Evolutionary conservation across 2,113 vertebrate species (phyloP), one percentile per base, ranked within the genome.

Genomic region (Sylvilagus bachmani): DNA sequence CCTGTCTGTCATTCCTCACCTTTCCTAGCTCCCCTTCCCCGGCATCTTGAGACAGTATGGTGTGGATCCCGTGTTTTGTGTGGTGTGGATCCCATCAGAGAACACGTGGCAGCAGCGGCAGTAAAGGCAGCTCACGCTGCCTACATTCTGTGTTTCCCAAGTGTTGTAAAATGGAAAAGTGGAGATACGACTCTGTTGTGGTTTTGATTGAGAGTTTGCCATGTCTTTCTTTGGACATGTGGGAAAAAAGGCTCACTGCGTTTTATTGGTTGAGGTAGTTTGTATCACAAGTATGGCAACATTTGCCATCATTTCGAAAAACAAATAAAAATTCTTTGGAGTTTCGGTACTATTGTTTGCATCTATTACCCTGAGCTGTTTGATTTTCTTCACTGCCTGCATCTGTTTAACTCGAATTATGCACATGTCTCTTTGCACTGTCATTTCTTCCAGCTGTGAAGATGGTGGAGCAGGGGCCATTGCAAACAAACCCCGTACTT

Each of bases 381-480:
- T 93, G 93, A 87, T 73, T 51, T 97, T 74, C 84, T 95, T 6
- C 89, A 5, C 49, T 93, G 75, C 29, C 84, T 95, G 58, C 73
- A 67, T 70, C 82, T 97, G n/a, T 91, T 95, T 67, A 91, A 91
- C 92, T 33, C 89, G 51, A n/a, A 14, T 53, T 86, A 22, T 78
- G 22, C 91, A 75, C 82, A 11, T 88, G 84, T 86, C 58, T 94
- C 94, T 58, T 33, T 81, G 64, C 94, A 93, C 74, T n/a, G 44
- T 80, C 70, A 97, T 75, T 93, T 89, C 94, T 71, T 91, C 87
- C 93, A 96, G 83, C 86, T 97, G 86, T 82, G 83, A 82, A 87
- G 89, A 83, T 19, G 19, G 51, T 31, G 31, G 62, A 64, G 49
- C 22, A n/a, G 53, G 58, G 70, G 93, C 74, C 3, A 61, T 91